These are phyloP conservation scores for Serripes groenlandicus DNA, from an alignment of 2,888 invertebrate genomes.

Conservation along the genomic window DNA sequence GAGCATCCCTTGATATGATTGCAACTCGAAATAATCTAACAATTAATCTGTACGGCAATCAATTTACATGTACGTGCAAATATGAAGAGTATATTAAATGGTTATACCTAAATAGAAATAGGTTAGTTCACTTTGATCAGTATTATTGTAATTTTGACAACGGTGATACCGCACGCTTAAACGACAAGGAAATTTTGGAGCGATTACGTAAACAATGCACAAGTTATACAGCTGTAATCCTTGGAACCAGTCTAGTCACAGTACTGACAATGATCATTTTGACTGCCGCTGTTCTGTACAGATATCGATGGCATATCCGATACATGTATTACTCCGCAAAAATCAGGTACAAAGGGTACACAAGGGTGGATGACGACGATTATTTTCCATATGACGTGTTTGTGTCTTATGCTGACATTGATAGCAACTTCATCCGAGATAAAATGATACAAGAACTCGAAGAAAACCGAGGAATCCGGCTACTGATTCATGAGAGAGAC, in stretches of 20 bases:
- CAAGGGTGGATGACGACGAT: not conserved
- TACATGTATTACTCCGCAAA: conserved; percentile 59
- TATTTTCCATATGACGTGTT: not conserved
- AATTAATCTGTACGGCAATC: not conserved
- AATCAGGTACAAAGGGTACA: not conserved
- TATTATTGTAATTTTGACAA: conserved; percentile 7
- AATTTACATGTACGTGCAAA: conserved; percentile 6
- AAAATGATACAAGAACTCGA: not conserved
- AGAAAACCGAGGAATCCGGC: not conserved
- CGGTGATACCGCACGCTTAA: not conserved
- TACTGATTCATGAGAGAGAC: conserved; percentile 22
- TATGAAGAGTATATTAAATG: conserved; percentile 5
- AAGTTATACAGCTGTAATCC: not conserved
- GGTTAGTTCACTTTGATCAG: not conserved
- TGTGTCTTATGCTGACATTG: not conserved
- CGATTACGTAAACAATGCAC: not conserved
- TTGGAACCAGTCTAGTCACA: not conserved
- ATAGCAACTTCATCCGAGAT: not conserved
- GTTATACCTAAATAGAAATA: not conserved
- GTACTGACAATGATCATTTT: not conserved
- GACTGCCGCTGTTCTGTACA: not conserved
- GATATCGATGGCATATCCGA: conserved; percentile 28
- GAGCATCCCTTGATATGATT: not conserved
- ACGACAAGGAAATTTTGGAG: not conserved
- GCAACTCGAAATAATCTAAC: not conserved